Conservation (phyloP, 2,888 invertebrate species). For the Sinohyriopsis cumingii region DNA sequence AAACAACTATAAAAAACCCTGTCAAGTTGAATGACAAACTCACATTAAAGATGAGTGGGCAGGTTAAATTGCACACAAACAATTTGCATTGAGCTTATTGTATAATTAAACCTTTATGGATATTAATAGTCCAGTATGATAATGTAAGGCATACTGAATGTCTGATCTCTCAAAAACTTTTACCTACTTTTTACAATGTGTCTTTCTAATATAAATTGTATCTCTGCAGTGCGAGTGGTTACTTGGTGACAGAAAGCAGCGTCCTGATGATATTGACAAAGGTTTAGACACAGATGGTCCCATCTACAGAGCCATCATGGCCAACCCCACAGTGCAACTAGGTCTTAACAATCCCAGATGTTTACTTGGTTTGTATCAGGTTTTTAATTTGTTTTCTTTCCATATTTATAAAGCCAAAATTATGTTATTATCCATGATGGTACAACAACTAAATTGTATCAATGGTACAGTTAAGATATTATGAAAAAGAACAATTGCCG, state of each 20-base stretch:
- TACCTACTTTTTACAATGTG: too few relatives aligned
- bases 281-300: constrained; percentile 78
- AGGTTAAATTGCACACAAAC: too few relatives aligned
- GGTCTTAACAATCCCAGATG: constrained; percentile 80
- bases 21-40: too few relatives aligned
- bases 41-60: too few relatives aligned
- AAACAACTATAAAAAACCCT: too few relatives aligned
- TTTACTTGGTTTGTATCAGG: constrained; percentile 75
- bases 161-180: not conserved
- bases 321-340: constrained; percentile 79
- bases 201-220: not conserved
- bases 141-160: too few relatives aligned
- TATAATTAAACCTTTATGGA: too few relatives aligned
- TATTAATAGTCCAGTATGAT: too few relatives aligned
- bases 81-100: too few relatives aligned
- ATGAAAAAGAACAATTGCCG: too few relatives aligned
- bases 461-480: too few relatives aligned
- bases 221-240: constrained; percentile 76
- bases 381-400: not conserved
- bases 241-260: constrained; percentile 76
- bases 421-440: not conserved
- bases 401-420: not conserved
- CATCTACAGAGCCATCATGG: constrained; percentile 79
- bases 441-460: not conserved
- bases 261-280: constrained; percentile 74